Conservation (phyloP, 2,797 vertebrate species). For the Trichosurus vulpecula region DNA sequence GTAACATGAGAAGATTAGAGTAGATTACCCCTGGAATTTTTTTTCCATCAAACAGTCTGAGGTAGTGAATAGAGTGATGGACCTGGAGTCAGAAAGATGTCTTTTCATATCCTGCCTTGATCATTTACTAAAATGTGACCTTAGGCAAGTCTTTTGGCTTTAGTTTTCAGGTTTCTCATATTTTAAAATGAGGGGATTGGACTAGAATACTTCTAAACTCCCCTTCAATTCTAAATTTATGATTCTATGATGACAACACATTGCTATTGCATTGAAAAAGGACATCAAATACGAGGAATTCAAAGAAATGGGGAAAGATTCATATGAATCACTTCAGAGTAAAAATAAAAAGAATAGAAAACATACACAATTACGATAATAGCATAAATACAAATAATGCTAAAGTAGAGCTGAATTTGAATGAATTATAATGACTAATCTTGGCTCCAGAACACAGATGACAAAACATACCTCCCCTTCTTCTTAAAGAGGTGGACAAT, state of each 20-base stretch:
- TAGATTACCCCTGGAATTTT: background rate
- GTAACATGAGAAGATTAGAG: background rate
- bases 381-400: background rate
- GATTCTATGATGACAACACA: background rate
- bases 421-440: background rate
- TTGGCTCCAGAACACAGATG: background rate
- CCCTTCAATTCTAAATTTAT: background rate
- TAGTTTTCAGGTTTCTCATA: background rate
- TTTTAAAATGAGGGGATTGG: background rate
- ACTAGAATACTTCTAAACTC: background rate
- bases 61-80: background rate
- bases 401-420: background rate
- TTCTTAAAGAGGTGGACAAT: background rate
- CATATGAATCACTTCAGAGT: background rate
- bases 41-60: background rate
- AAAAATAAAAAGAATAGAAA: background rate
- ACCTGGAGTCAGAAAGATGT: background rate
- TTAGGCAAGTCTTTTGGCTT: background rate
- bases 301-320: background rate
- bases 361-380: background rate
- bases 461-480: background rate
- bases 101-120: background rate
- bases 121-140: background rate
- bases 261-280: background rate
- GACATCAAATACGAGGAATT: background rate